Base-by-base conservation (phyloP, 2,888 invertebrate genomes). In the Argyresthia goedartella region DNA sequence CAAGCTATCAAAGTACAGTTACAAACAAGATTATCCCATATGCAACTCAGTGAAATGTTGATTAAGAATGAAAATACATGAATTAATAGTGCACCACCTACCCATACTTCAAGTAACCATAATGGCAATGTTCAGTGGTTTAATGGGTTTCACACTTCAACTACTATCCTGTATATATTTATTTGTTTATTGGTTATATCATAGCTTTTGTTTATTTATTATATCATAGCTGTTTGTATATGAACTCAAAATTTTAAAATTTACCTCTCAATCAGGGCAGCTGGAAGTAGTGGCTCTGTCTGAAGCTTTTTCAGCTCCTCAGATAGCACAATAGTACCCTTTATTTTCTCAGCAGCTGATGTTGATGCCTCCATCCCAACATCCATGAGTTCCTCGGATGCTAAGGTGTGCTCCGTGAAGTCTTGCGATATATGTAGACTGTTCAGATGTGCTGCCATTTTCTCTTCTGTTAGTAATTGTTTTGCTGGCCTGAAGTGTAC, bases 391-490 rank as follows among this genome's bases (percentile, higher is more conserved):
- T 78, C 73, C 13, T 77, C 72, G 13, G 58, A 47, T 1, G 67
- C 57, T 43, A 73, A 53, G 1, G 71, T 55, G 54, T 85, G 84
- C 6, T 72, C 49, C 2, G 76, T 82, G 55, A 74, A 85, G 52
- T 88, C 80, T 14, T 87, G 76, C 0, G 90, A 90, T 59, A 95
- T 93, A 66, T 94, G 93, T 36, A 95, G 81, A 41, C 91, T 89
- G 59, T 89, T 91, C 57, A 95, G 88, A 65, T 94, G 93, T 25
- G 92, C 93, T 0, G 94, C 92, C 91, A 95, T 95, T 72, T 92
- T 93, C 65, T 95, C 95, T 70, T 95, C 95, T 0, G 94, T 93
- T 57, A 95, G 94, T 43, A 92, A 88, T 68, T 94, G 93, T 67
- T 95, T 95, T 8, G 87, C 68, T 47, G 90, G 90, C 14, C 90